phyloP scores from a whole-genome alignment of 2,888 invertebrate genomes.

The Stenotaenia linearis region DNA sequence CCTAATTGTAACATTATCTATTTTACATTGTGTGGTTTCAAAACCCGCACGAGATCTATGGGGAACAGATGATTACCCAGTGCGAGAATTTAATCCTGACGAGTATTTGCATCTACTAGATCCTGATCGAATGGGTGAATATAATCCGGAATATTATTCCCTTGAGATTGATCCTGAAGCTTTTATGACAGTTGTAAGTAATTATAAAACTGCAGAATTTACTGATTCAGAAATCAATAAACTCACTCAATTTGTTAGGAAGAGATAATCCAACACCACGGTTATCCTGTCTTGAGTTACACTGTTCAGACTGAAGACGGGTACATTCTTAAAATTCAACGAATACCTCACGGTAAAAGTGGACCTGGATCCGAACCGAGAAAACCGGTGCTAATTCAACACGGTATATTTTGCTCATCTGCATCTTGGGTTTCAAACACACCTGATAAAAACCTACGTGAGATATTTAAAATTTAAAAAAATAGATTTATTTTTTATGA shows the following conservation, averaged over 20 bases:
- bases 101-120: too few relatives aligned
- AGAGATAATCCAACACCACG: conserved; percentile 56
- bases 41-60: too few relatives aligned
- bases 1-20: too few relatives aligned
- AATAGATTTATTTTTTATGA: background rate
- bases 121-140: background rate
- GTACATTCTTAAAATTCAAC: conserved; percentile 52
- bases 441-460: conserved; percentile 62
- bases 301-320: conserved; percentile 59
- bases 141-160: background rate
- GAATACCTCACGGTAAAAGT: conserved; percentile 51
- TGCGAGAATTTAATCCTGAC: too few relatives aligned
- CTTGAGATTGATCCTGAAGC: background rate
- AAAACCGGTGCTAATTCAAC: conserved; percentile 59
- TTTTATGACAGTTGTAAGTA: background rate
- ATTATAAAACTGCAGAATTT: background rate
- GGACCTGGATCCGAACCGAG: background rate
- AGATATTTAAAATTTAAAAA: conserved; percentile 36
- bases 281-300: conserved; percentile 66
- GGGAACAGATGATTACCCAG: too few relatives aligned
- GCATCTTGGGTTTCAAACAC: conserved; percentile 70
- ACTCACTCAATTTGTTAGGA: conserved; percentile 44
- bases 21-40: too few relatives aligned
- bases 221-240: background rate
- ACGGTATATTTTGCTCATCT: conserved; percentile 72